phyloP scores from a whole-genome alignment of 2,113 vertebrate genomes.

The Phasianus colchicus region DNA sequence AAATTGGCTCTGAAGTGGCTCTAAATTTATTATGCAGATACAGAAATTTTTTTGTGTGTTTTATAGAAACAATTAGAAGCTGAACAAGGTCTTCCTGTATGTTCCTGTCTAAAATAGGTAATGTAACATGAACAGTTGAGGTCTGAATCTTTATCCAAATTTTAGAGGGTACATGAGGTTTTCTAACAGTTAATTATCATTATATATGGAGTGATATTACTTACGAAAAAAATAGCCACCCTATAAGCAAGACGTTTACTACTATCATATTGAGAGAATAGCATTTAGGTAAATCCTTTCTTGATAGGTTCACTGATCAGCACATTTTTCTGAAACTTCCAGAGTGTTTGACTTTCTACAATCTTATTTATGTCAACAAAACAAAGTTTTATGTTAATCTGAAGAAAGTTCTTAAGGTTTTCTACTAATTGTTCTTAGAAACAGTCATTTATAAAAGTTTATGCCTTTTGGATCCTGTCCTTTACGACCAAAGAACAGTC shows the following conservation, averaged over 20 bases:
- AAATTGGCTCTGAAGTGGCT: background rate
- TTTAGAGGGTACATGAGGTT: background rate
- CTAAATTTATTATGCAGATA: background rate
- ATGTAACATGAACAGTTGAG: background rate
- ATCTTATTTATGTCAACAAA: background rate
- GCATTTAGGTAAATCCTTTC: background rate
- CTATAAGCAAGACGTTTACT: background rate
- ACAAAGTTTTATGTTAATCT: background rate
- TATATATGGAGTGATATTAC: background rate
- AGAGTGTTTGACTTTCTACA: background rate
- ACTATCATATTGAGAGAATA: background rate
- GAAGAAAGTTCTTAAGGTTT: background rate
- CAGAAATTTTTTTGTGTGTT: background rate
- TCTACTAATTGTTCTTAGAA: background rate
- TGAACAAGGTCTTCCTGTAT: background rate
- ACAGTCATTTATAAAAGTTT: background rate
- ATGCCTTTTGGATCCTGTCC: background rate
- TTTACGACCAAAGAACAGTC: background rate
- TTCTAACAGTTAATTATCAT: constrained; percentile 12
- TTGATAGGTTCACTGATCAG: background rate
- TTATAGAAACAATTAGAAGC: background rate
- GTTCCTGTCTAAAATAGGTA: background rate
- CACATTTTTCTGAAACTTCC: constrained; percentile 4
- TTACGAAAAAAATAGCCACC: background rate
- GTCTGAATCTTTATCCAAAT: background rate